A percentile compares a stretch with the other conserved stretches of the same genome.
These are phyloP conservation scores for Mastomys coucha DNA, from an alignment of 2,113 vertebrate species.

Conservation along the genomic window DNA sequence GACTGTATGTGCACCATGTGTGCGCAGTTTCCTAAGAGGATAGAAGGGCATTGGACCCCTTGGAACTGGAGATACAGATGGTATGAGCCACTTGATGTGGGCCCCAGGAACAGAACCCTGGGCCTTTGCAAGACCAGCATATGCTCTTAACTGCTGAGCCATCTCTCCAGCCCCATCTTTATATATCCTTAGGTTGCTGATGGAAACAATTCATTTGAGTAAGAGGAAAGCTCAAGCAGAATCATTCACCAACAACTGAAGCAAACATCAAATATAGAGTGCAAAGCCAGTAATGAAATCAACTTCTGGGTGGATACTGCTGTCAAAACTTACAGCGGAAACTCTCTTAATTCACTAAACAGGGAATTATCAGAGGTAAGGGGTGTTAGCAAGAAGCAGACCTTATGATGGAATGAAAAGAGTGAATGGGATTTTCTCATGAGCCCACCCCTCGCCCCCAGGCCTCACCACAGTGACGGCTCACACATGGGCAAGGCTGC, in stretches of 20 bases:
- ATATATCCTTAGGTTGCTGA: background rate
- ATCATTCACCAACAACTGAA: background rate
- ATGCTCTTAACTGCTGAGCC: background rate
- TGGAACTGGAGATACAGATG: background rate
- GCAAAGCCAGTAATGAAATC: background rate
- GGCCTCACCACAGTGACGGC: fast-evolving
- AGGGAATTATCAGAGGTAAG: background rate
- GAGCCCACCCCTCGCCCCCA: fast-evolving
- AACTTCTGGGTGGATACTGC: background rate
- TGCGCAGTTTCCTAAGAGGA: background rate
- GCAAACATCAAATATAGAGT: background rate
- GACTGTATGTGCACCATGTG: background rate
- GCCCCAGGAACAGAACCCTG: background rate
- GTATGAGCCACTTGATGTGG: background rate
- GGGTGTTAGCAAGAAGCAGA: background rate
- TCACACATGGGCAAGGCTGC: fast-evolving
- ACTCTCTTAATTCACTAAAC: background rate
- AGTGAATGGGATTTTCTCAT: background rate
- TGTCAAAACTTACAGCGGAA: background rate
- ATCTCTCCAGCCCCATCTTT: background rate
- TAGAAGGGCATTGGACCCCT: background rate
- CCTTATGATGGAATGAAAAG: background rate
- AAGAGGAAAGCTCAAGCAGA: background rate
- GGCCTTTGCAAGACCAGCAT: background rate
- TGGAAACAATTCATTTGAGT: conserved; percentile 5